Base-by-base conservation (phyloP, 2,113 vertebrate species). In the Calyptommatus sinebrachiatus region DNA sequence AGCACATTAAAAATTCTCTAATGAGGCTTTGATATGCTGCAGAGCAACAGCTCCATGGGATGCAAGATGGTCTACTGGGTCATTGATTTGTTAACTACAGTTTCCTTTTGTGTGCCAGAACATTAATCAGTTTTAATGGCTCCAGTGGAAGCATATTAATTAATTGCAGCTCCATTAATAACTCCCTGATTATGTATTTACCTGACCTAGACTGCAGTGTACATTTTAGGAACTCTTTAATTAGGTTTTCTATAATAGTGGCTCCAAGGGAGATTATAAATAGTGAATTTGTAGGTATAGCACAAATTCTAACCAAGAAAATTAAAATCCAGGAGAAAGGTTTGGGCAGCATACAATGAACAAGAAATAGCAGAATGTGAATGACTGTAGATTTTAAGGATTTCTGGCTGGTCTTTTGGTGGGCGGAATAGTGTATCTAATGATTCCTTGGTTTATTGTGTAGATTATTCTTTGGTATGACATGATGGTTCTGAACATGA, bases 141-240 rank as follows among this genome's bases (percentile, higher is more conserved):
- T 91, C 70, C 0, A 0, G 85, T 86, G 86, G 74, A 89, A 84
- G 85, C 88, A 91, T 92, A 90, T 91, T 92, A 91, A 93, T 93
- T 92, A 93, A 93, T 91, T 87, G 84, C 72, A 84, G 81, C 24
- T 86, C 84, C 91, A 91, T 91, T 91, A 91, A 91, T 93, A 91
- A 92, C 86, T 91, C 79, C 50, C 72, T 92, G 89, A 91, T 91
- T 93, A 90, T 90, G 88, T 92, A 88, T 92, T 93, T 93, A 93
- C 91, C 90, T 93, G 90, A 88, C 87, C 88, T 84, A 86, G 87
- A 83, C 88, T 88, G 48, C 80, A 81, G 71, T 41, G 50, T 1
- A 22, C 81, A 88, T 89, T 88, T 91, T 88, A 88, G 88, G 86
- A 91, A 88, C 69, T 77, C 84, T 88, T 90, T 88, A 91, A 91